These are phyloP conservation scores for Dasypus novemcinctus DNA, from an alignment of 2,113 vertebrate genomes.

Conservation along the genomic window DNA sequence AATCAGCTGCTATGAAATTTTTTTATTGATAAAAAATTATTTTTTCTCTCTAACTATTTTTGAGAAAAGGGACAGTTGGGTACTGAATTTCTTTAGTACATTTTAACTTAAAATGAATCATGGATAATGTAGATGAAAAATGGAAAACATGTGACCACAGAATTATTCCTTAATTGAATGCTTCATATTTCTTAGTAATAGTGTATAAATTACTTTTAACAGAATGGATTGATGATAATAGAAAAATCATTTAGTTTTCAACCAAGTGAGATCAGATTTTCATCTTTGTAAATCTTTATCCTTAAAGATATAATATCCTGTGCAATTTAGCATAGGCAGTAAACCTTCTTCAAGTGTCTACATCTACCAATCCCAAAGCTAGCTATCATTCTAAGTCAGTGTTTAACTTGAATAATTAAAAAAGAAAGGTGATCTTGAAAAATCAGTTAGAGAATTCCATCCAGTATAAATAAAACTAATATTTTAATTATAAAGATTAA, in stretches of 20 bases:
- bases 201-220: constrained; percentile 75
- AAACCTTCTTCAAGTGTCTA: constrained; percentile 63
- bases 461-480: constrained; percentile 37
- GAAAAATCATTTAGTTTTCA: constrained; percentile 73
- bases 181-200: constrained; percentile 74
- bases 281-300: neutral
- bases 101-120: constrained; percentile 16
- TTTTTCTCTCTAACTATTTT: neutral
- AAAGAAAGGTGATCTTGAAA: constrained; percentile 34
- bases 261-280: constrained; percentile 51
- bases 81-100: neutral
- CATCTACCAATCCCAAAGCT: neutral
- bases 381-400: constrained; percentile 10
- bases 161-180: constrained; percentile 74
- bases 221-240: constrained; percentile 66
- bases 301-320: constrained; percentile 49
- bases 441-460: neutral
- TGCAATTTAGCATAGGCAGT: constrained; percentile 46
- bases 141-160: constrained; percentile 57
- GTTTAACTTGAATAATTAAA: constrained; percentile 59
- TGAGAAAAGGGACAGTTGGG: neutral
- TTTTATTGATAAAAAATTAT: neutral
- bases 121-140: neutral
- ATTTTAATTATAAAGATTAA: neutral
- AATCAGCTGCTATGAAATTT: neutral